Evolutionary conservation across 2,113 vertebrate genomes (phyloP).

Genomic region (Dermatemys mawii): DNA sequence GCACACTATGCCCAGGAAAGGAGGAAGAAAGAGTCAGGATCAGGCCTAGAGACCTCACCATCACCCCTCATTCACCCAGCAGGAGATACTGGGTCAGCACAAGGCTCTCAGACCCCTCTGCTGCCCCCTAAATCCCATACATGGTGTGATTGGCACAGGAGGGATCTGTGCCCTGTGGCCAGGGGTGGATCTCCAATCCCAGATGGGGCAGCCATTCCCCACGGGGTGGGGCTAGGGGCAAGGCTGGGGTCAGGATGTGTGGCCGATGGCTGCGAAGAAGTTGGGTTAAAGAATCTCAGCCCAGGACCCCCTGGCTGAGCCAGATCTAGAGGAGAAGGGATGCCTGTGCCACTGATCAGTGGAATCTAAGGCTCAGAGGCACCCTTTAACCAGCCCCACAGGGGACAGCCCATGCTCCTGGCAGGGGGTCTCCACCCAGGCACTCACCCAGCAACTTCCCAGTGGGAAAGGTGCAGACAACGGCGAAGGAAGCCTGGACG

Average conservation of each 20-base stretch:
- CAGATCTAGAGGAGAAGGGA: background rate
- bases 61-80: background rate
- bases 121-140: background rate
- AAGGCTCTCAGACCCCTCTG: background rate
- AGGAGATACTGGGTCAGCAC: background rate
- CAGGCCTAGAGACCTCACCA: background rate
- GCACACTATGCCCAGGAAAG: background rate
- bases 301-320: background rate
- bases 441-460: background rate
- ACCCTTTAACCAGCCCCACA: no score
- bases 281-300: background rate
- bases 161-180: background rate
- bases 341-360: background rate
- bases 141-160: background rate
- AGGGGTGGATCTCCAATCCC: background rate
- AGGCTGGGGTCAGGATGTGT: background rate
- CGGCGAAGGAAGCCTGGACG: background rate
- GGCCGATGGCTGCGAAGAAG: background rate
- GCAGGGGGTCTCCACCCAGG: background rate
- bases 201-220: background rate
- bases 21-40: conserved; percentile 1
- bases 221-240: background rate
- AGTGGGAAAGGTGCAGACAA: background rate
- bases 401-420: background rate
- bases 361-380: background rate